Base-by-base conservation (phyloP, 2,888 invertebrate genomes). In the Podabrus alpinus region DNA sequence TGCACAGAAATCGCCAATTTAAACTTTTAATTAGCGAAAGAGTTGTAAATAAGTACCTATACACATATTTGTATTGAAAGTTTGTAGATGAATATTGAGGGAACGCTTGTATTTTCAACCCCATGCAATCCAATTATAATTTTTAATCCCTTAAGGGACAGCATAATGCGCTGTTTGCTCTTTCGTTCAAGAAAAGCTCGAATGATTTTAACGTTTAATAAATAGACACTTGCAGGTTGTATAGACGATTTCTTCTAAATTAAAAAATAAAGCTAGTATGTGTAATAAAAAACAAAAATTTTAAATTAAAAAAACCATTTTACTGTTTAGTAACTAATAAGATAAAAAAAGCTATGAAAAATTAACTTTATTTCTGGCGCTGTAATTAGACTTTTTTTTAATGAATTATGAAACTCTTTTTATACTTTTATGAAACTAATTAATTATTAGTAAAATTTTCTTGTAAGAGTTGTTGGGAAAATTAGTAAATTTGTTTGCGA, bases 121-220 rank as follows among this genome's bases (percentile, higher is more conserved):
- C 81, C 59, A 80, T 80, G 81, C 83, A 85, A 87, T 87, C 86
- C 86, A 87, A 87, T 87, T 87, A 87, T 86, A 86, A 86, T 86
- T 86, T 86, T 86, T 86, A 86, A 86, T 86, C 86, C 84, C 86
- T 82, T 83, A 77, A 79, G 85, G 85, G 85, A 80, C 80, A 75
- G 79, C 81, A 82, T 81, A 83, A 83, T 80, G 83, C 83, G 82
- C 81, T 84, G 85, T 85, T 85, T 85, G 85, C 85, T 84, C 82
- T 83, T 80, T 73, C 68, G 21, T 68, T 68, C 69, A 66, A 64
- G 68, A 17, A 45, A 59, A 19, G 69, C 69, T 72, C 68, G 62
- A n/a, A 66, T 17, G 66, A 15, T 67, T 59, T 61, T 29, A 70
- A 71, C 61, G 24, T 73, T 73, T 70, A 64, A 76, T 59, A 59